Base-by-base conservation (phyloP, 2,888 invertebrate genomes). In the Lordiphosa fenestrarum region DNA sequence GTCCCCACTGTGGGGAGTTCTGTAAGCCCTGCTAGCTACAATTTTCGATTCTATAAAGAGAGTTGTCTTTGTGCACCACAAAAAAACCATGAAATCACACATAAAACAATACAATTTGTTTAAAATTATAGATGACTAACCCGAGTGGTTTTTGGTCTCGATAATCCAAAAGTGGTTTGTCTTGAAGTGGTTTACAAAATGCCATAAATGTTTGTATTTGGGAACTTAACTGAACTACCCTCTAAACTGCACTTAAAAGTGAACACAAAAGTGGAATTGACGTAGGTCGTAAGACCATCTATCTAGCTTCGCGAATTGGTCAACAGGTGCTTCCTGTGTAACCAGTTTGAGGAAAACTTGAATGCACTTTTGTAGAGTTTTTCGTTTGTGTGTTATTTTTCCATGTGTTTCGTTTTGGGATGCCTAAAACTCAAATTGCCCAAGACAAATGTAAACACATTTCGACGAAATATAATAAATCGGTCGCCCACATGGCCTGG, bases 271-370 rank as follows among this genome's bases (percentile, higher is more conserved):
- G 30, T 30, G 63, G 66, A 68, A 71, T 77, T 77, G 84, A 68
- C 66, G 77, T 84, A 77, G 77, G 84, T 77, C 77, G 84, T 58
- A 30, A 73, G 66, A 68, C 83, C 69, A 84, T 72, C 60, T 62
- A 83, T 72, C 60, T 62, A 83, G 66, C 80, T 63, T 64, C 70
- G 76, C 68, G 62, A 83, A 65, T 80, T 81, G 71, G 77, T 65
- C 77, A 77, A 76, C 80, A 63, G 66, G 66, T 61, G 46, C 52
- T 55, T 44, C 44, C 44, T 44, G 33, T 15, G 33, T 33, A 44
- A 44, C 44, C 44, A 72, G 30, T 30, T 30, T 30, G 30, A 30
- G 71, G 66, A 73, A 68, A 59, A 67, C 83, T 84, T 73, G 77
- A 84, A 84, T 77, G 44, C 59, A 44, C 62, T 53, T 66, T 66